Base-by-base conservation (phyloP, 2,797 vertebrate species). In the Mormyrops boulengeri region DNA sequence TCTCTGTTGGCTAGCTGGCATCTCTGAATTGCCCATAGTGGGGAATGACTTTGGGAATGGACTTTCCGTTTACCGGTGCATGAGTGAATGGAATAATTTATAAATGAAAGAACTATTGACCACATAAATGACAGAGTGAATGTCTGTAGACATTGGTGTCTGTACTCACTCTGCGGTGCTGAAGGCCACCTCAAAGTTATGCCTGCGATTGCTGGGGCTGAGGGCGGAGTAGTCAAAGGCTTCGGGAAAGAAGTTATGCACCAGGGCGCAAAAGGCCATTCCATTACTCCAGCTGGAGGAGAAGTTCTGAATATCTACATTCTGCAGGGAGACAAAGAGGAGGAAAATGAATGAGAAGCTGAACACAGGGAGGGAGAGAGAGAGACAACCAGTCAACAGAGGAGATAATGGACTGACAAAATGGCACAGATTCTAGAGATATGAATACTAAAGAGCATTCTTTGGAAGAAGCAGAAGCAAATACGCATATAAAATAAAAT, bases 201-300 rank as follows among this genome's bases (percentile, higher is more conserved):
- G 97, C 90, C 98, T 96, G 90, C 98, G 97, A 94, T 99, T 98
- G 94, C 96, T 97, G 4, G 98, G 98, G 0, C 95, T 97, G 88
- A 99, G 96, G 80, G 97, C 94, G 88, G 95, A 93, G 91, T 98
- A 99, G 95, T 99, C 98, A 69, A 99, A 99, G 0, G 98, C 97
- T 0, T 99, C 97, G 0, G 98, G 98, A 92, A 99, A 99, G 95
- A 99, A 99, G 93, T 98, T 97, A 94, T 99, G 98, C 85, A 99
- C 98, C 91, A 99, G 95, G 82, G 98, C 98, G 44, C 98, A 99
- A 93, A 99, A 99, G 2, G 98, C 98, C 98, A 99, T 98, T 66
- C 98, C 98, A 0, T 99, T 96, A 2, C 98, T 99, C 98, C 98
- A 99, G 90, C 98, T 99, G 90, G 98, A 99, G 2, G 98, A 99